These are phyloP conservation scores for Neotoma lepida DNA, from an alignment of 2,113 vertebrate genomes.

Conservation along the genomic window DNA sequence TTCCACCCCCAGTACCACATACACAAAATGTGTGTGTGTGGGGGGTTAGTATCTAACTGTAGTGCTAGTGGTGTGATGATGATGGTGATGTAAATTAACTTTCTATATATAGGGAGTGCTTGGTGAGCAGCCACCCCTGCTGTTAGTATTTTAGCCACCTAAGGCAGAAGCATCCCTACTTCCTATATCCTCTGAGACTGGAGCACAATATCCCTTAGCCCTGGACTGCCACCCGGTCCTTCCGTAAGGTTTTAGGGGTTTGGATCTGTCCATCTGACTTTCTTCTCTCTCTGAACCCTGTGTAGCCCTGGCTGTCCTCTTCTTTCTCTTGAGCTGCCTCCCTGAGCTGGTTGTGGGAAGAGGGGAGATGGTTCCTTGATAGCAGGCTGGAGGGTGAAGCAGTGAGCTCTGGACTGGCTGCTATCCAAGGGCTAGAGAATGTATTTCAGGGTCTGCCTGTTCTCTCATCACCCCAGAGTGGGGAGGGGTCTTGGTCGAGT, in stretches of 20 bases:
- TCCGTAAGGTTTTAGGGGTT: not conserved
- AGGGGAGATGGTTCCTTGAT: not conserved
- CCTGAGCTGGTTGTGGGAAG: not conserved
- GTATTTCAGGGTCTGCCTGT: conserved; percentile 43
- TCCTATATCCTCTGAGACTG: not conserved
- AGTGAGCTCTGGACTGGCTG: not conserved
- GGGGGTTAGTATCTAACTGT: not conserved
- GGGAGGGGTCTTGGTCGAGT: conserved; percentile 41
- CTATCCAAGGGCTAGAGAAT: not conserved
- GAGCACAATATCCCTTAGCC: not conserved
- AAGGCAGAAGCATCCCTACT: not conserved
- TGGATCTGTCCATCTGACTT: not conserved
- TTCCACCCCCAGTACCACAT: not conserved
- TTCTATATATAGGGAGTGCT: not conserved
- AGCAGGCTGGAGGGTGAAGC: not conserved
- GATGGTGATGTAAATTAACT: not conserved
- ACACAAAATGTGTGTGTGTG: not conserved
- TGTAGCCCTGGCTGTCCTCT: not conserved
- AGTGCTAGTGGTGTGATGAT: not conserved
- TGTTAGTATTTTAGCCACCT: not conserved
- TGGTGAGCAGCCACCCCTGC: not conserved
- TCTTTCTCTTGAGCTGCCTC: not conserved
- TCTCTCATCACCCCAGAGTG: conserved; percentile 28
- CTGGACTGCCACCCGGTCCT: not conserved
- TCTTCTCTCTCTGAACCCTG: not conserved